Percentiles rank a stretch among this genome's conserved stretches.
Evolutionary conservation across 2,797 vertebrate genomes (phyloP).

Genomic region (Nyctibius grandis): DNA sequence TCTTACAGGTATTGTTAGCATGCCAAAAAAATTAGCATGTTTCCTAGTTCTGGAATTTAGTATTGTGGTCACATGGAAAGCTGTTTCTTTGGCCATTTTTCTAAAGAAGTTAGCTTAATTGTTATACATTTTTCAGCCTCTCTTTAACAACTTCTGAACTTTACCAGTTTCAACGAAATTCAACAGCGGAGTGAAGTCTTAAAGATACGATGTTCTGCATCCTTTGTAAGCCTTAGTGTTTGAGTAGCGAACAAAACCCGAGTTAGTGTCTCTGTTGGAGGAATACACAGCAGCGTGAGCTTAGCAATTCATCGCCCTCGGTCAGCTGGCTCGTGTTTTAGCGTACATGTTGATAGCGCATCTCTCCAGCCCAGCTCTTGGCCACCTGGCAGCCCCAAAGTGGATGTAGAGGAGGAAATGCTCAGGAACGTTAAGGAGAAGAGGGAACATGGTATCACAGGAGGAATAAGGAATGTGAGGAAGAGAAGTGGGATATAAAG

Average conservation of each 20-base stretch:
- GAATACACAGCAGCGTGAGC: background rate
- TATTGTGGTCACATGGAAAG: background rate
- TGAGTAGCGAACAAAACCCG: accelerated
- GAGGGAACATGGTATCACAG: background rate
- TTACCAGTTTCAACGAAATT: background rate
- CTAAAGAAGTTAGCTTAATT: background rate
- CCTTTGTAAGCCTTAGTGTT: background rate
- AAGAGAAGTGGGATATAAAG: background rate
- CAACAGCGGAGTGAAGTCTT: background rate
- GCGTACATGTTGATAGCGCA: background rate
- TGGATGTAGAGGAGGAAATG: background rate
- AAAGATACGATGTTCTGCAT: background rate
- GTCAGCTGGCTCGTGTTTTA: background rate
- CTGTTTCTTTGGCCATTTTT: background rate
- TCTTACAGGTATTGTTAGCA: background rate
- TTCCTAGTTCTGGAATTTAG: background rate
- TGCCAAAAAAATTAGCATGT: background rate
- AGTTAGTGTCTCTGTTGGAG: background rate
- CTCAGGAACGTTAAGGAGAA: background rate
- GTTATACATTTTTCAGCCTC: background rate
- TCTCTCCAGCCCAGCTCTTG: background rate
- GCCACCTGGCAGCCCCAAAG: background rate
- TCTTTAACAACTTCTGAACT: background rate
- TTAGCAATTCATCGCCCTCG: background rate
- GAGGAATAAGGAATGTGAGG: background rate